These are phyloP conservation scores for Drosophila albomicans DNA, from an alignment of 1,140 invertebrate species.

Conservation along the genomic window DNA sequence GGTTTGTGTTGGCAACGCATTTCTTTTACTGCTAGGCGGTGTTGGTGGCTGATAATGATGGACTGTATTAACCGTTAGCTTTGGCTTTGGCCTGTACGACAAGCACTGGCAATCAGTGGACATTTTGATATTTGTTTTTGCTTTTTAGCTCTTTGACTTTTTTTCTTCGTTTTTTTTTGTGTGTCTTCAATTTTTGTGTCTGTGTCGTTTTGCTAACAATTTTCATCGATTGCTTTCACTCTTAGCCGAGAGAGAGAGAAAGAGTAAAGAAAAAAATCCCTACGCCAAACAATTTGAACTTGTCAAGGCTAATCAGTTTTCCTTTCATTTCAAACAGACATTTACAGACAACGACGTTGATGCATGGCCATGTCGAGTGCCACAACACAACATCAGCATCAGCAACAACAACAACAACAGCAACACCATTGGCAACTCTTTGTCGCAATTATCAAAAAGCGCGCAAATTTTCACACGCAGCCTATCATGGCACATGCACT, in stretches of 20 bases:
- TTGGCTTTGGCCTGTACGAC: slow-evolving; percentile 49
- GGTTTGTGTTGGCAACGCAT: slow-evolving; percentile 61
- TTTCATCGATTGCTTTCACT: slow-evolving; percentile 65
- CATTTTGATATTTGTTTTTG: slow-evolving; percentile 69
- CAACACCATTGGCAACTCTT: slow-evolving; percentile 23
- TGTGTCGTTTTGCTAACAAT: slow-evolving; percentile 22
- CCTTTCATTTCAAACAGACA: slow-evolving; percentile 76
- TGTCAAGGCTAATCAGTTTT: slow-evolving; percentile 82
- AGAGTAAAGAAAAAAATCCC: slow-evolving; percentile 19
- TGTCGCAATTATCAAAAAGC: slow-evolving; percentile 79
- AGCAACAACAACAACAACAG: slow-evolving; percentile 13
- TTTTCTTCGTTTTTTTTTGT: slow-evolving; percentile 13
- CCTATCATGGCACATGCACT: slow-evolving; percentile 27
- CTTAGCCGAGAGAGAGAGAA: slow-evolving; percentile 19
- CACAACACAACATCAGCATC: not conserved
- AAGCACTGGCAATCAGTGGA: slow-evolving; percentile 80
- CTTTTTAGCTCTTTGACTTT: slow-evolving; percentile 42
- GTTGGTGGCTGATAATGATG: slow-evolving; percentile 76
- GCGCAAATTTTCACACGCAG: slow-evolving; percentile 79
- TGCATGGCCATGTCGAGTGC: slow-evolving; percentile 67
- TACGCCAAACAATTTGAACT: slow-evolving; percentile 78
- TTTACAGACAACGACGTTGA: slow-evolving; percentile 68
- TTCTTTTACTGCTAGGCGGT: slow-evolving; percentile 60
- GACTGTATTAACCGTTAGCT: slow-evolving; percentile 83
- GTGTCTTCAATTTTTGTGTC: slow-evolving; percentile 2